Evolutionary conservation across 1,140 invertebrate species (phyloP), one percentile per base, ranked within the genome.

Genomic region (Zaprionus ornatus): DNA sequence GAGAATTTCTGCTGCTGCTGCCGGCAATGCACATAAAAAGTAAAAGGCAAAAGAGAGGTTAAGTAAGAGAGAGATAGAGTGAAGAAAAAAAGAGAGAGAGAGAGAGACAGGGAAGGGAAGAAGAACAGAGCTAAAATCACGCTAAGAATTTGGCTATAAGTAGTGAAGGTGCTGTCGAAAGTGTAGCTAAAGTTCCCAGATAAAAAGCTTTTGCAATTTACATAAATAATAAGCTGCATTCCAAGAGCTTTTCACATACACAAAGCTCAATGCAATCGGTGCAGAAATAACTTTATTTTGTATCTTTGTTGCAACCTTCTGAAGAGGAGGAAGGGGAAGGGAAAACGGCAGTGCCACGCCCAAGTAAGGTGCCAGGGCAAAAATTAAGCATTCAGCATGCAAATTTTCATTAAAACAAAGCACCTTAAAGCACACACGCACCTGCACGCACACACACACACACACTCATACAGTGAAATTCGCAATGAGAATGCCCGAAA

Each of bases 301-400:
- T 25, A 54, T n/a, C 54, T 55, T n/a, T 70, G 19, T 25, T 27
- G 1, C 40, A 55, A n/a, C 15, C 23, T 50, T 29, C 75, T 9
- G 52, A 57, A 4, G 32, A 57, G 12, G 32, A 63, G 69, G 52
- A 45, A 45, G 12, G 15, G 35, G 55, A 57, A 66, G 62, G 54
- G 19, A 60, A 40, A 32, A 17, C 56, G 62, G 25, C 56, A 60
- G 52, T 37, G 35, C 52, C 62, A 52, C 65, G 45, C 72, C 40
- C 37, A 19, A 32, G 15, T 61, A 21, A 76, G 68, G 50, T 68
- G 71, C 65, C 55, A n/a, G 37, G 45, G 48, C 29, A 59, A 67
- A 67, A 85, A 87, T 87, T 90, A 88, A 84, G 80, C 64, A 88
- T 87, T 87, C 85, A 74, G 77, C 80, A 87, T 87, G 84, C 84